A percentile compares a stretch with the other conserved stretches of the same genome.
phyloP scores from a whole-genome alignment of 2,113 vertebrate species.

The Anthoscopus minutus region DNA sequence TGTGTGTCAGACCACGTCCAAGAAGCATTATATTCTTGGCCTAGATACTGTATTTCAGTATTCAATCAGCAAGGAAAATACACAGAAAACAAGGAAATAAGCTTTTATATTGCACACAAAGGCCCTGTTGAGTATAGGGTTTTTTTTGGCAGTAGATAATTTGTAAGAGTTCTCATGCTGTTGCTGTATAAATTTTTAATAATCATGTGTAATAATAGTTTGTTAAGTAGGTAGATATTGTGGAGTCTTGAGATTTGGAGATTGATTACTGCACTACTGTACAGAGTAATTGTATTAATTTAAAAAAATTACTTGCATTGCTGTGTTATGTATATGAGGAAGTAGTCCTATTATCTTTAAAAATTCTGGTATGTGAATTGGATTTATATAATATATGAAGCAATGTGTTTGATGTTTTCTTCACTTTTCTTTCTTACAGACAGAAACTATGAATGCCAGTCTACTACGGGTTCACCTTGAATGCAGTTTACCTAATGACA shows the following conservation, averaged over 20 bases:
- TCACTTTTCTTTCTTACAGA: slow-evolving; percentile 68
- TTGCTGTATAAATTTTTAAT: neutral
- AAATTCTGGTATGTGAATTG: neutral
- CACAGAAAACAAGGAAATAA: neutral
- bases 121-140: neutral
- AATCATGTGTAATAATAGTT: neutral
- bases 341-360: neutral
- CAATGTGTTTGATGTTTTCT: neutral
- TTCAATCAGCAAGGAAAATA: neutral
- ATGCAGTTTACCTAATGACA: slow-evolving; percentile 83
- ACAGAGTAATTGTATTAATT: neutral
- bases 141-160: neutral
- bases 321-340: neutral
- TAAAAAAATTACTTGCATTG: fast-evolving
- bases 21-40: neutral
- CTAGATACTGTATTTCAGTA: neutral
- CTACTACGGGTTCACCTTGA: slow-evolving; percentile 86
- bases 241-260: neutral
- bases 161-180: neutral
- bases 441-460: slow-evolving; percentile 86
- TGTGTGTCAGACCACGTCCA: neutral
- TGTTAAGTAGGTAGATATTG: neutral
- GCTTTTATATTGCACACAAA: neutral
- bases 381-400: neutral
- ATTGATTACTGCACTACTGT: neutral